A percentile compares a stretch with the other conserved stretches of the same genome.
phyloP scores from a whole-genome alignment of 2,113 vertebrate species.

The Gracilinanus agilis region DNA sequence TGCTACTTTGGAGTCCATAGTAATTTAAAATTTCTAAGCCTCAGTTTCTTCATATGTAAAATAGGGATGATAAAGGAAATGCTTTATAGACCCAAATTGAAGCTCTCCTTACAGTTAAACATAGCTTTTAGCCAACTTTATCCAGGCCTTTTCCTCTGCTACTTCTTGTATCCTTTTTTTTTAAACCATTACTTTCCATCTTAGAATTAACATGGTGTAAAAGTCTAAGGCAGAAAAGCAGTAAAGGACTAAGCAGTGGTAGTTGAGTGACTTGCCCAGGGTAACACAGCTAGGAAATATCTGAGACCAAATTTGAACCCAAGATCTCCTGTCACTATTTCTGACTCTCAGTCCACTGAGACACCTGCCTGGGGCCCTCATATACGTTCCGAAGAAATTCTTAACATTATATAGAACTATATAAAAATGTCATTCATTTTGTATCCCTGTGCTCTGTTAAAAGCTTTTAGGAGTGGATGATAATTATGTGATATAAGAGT shows the following conservation, averaged over 20 bases:
- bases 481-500: background rate
- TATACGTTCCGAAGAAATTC: background rate
- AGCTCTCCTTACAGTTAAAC: background rate
- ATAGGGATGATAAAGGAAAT: background rate
- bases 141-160: background rate
- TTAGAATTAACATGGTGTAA: too few species aligned
- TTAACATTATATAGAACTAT: background rate
- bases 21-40: background rate
- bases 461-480: background rate
- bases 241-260: too few species aligned
- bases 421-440: background rate
- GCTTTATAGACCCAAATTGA: background rate
- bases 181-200: too few species aligned
- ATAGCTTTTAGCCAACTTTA: background rate
- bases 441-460: background rate
- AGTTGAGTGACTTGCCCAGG: too few species aligned
- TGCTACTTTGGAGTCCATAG: background rate
- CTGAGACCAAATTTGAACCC: too few species aligned
- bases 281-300: too few species aligned
- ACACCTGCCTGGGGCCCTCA: too few species aligned
- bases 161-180: too few species aligned
- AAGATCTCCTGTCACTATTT: too few species aligned
- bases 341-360: too few species aligned
- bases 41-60: background rate
- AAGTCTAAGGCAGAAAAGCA: too few species aligned